Evolutionary conservation across 2,797 vertebrate genomes (phyloP).

Genomic region (Lemur catta): DNA sequence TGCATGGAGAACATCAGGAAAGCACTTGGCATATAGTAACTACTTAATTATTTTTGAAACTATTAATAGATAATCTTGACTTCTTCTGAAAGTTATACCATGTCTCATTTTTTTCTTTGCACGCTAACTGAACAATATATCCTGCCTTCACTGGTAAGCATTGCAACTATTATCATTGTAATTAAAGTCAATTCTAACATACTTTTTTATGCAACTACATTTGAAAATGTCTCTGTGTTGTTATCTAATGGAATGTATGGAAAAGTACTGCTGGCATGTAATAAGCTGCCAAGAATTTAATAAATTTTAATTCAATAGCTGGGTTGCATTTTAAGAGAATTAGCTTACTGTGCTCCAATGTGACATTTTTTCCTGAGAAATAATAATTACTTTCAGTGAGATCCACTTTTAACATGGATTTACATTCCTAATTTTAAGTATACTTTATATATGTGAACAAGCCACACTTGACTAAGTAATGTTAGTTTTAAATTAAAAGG

Average conservation of each 20-base stretch:
- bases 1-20: neutral
- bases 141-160: neutral
- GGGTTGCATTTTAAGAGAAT: slow-evolving; percentile 14
- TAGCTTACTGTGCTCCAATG: neutral
- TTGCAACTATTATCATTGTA: neutral
- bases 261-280: neutral
- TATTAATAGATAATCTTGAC: neutral
- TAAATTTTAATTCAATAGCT: slow-evolving; percentile 4
- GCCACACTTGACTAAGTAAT: neutral
- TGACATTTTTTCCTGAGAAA: neutral
- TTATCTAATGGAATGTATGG: neutral
- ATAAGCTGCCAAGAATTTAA: neutral
- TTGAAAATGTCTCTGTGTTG: neutral
- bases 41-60: neutral
- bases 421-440: neutral
- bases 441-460: neutral
- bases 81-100: neutral
- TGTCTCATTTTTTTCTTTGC: neutral
- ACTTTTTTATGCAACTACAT: neutral
- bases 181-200: neutral
- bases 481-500: neutral
- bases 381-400: neutral
- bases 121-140: neutral
- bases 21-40: neutral
- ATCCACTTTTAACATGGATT: neutral